These are phyloP conservation scores for Forbesichthys papilliferus DNA, from an alignment of 2,113 vertebrate genomes.

Conservation along the genomic window DNA sequence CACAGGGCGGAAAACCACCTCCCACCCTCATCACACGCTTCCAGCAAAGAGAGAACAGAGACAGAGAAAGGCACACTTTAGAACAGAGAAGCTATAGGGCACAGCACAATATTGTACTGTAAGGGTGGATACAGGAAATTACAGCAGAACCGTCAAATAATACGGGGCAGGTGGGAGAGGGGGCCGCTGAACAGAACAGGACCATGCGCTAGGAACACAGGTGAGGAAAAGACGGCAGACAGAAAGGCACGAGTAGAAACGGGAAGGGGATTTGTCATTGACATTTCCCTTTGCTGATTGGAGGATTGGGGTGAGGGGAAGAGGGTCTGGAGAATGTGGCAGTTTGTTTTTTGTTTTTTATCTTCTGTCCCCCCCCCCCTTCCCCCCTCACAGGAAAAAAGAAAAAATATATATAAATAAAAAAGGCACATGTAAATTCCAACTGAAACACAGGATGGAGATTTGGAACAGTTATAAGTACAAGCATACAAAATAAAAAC, in stretches of 20 bases:
- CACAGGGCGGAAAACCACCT: slow-evolving; percentile 61
- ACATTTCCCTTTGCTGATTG: slow-evolving; percentile 39
- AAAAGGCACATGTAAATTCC: slow-evolving; percentile 66
- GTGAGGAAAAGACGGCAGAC: slow-evolving; percentile 40
- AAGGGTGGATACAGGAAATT: slow-evolving; percentile 5
- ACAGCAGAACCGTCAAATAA: slow-evolving; percentile 3
- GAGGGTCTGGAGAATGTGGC: slow-evolving; percentile 33
- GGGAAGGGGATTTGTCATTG: slow-evolving; percentile 36
- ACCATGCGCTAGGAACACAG: slow-evolving; percentile 28
- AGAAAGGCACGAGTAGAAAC: slow-evolving; percentile 77
- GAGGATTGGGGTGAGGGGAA: slow-evolving; percentile 44
- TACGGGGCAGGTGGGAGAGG: background rate
- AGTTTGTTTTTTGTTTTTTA: no score
- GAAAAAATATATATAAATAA: slow-evolving; percentile 18
- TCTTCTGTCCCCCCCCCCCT: no score
- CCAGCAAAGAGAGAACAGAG: slow-evolving; percentile 73
- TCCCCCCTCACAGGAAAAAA: background rate
- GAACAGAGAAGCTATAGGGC: slow-evolving; percentile 46
- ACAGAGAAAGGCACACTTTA: slow-evolving; percentile 74
- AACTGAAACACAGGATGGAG: slow-evolving; percentile 51
- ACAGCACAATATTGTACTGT: slow-evolving; percentile 23
- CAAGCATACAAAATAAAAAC: slow-evolving; percentile 64
- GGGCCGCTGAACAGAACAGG: background rate
- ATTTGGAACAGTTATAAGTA: slow-evolving; percentile 50
- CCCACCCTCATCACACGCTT: slow-evolving; percentile 72